Conservation (phyloP, 2,113 vertebrate genomes). For the Paraplagusia blochii region DNA sequence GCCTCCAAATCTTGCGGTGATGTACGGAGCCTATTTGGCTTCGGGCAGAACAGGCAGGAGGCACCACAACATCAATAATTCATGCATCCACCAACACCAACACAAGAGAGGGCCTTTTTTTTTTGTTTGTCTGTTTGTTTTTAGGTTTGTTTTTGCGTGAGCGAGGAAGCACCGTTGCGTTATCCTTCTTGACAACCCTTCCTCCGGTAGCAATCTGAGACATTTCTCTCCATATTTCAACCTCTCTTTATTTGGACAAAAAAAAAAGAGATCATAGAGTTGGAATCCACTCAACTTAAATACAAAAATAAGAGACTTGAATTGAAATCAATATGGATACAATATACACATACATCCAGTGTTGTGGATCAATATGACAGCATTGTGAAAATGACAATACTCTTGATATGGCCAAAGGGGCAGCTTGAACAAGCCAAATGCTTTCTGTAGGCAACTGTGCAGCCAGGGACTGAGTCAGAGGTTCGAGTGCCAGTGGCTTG, state of each 20-base stretch:
- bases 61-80: constrained; percentile 62
- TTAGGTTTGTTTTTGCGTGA: not conserved
- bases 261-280: constrained; percentile 63
- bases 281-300: constrained; percentile 75
- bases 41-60: constrained; percentile 57
- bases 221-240: constrained; percentile 71
- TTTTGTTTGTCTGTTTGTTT: not conserved
- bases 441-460: constrained; percentile 60
- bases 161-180: constrained; percentile 5
- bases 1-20: constrained; percentile 43
- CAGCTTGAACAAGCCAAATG: constrained; percentile 57
- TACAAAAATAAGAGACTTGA: constrained; percentile 81
- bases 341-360: constrained; percentile 68
- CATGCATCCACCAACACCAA: constrained; percentile 10
- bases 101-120: constrained; percentile 5
- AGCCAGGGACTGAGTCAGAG: constrained; percentile 41
- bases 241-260: constrained; percentile 78
- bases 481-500: constrained; percentile 47
- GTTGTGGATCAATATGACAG: constrained; percentile 66
- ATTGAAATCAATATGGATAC: constrained; percentile 68
- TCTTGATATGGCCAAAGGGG: constrained; percentile 63
- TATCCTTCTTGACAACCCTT: constrained; percentile 35
- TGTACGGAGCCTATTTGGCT: constrained; percentile 54
- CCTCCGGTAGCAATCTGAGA: constrained; percentile 42
- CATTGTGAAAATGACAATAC: constrained; percentile 62